Evolutionary conservation across 2,113 vertebrate genomes (phyloP).

Genomic region (Gambusia affinis): DNA sequence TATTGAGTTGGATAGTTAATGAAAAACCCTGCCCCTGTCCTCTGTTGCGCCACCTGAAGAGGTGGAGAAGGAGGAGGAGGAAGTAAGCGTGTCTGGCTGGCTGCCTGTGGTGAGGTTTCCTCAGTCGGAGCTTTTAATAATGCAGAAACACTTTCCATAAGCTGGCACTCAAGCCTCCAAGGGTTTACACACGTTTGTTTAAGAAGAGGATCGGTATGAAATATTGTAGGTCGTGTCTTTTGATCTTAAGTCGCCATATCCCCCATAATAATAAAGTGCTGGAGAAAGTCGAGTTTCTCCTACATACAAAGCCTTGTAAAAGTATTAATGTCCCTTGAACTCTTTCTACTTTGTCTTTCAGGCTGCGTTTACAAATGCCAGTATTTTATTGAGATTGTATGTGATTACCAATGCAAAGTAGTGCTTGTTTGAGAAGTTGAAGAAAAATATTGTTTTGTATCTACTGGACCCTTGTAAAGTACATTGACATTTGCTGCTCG

Average conservation of each 20-base stretch:
- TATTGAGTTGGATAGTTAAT: slow-evolving; percentile 31
- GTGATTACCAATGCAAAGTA: not conserved
- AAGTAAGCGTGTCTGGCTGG: slow-evolving; percentile 27
- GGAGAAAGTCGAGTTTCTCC: not conserved
- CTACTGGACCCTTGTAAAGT: too few species aligned
- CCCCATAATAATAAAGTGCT: slow-evolving; percentile 10
- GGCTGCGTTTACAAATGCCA: not conserved
- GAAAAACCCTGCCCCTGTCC: slow-evolving; percentile 29
- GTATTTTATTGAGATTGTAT: not conserved
- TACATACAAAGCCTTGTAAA: not conserved
- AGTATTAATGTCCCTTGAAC: too few species aligned
- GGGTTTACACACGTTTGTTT: not conserved
- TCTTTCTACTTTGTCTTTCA: not conserved
- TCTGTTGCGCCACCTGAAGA: slow-evolving; percentile 32
- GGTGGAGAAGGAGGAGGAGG: not conserved
- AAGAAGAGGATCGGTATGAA: not conserved
- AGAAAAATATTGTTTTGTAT: not conserved
- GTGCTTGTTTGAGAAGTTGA: not conserved
- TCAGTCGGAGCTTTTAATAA: slow-evolving; percentile 40
- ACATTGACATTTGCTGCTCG: not conserved
- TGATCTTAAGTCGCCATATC: slow-evolving; percentile 12
- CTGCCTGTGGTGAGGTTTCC: slow-evolving; percentile 35
- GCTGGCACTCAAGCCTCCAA: slow-evolving; percentile 33
- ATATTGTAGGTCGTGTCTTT: slow-evolving; percentile 15
- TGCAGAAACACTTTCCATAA: slow-evolving; percentile 21